Evolutionary conservation across 2,113 vertebrate species (phyloP), one percentile per base, ranked within the genome.

Genomic region (Raja brachyura): DNA sequence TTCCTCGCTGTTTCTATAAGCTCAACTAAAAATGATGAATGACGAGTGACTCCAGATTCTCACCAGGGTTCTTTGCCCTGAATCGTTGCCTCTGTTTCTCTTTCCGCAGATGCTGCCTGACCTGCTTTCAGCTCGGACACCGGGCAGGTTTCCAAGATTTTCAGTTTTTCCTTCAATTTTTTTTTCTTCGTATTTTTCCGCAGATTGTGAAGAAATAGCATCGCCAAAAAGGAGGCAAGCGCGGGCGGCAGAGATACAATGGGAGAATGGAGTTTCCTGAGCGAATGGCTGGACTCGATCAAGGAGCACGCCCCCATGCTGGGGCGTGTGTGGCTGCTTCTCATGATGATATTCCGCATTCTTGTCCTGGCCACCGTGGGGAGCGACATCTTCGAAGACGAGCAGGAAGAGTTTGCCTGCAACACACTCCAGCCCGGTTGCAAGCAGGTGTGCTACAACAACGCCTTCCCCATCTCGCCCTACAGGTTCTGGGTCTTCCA

Each of bases 401-500:
- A 99, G 94, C 98, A 98, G 94, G 96, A 95, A 93, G 97, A 98
- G 94, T 98, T 99, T 48, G 95, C 95, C 93, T 99, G 98, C 94
- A 99, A 99, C 96, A 99, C 98, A 1, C 94, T 97, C 93, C 98
- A 99, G 96, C 98, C 98, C 0, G 98, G 98, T 94, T 99, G 98
- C 95, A 97, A 98, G 93, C 98, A 98, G 93, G 97, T 97, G 16
- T 99, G 98, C 95, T 98, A 98, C 73, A 97, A 98, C 66, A 94
- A 95, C 77, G 97, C 98, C 85, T 99, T 98, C 95, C 98, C 98
- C 4, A 97, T 99, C 94, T 99, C 98, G 83, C 98, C 98, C 95
- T 98, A 98, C 95, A 97, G 98, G 94, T 98, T 99, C 96, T 99
- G 98, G 97, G 97, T 99, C 93, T 99, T 99, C 94, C 98, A 98